phyloP scores from a whole-genome alignment of 2,113 vertebrate species.

The Polypterus senegalus region DNA sequence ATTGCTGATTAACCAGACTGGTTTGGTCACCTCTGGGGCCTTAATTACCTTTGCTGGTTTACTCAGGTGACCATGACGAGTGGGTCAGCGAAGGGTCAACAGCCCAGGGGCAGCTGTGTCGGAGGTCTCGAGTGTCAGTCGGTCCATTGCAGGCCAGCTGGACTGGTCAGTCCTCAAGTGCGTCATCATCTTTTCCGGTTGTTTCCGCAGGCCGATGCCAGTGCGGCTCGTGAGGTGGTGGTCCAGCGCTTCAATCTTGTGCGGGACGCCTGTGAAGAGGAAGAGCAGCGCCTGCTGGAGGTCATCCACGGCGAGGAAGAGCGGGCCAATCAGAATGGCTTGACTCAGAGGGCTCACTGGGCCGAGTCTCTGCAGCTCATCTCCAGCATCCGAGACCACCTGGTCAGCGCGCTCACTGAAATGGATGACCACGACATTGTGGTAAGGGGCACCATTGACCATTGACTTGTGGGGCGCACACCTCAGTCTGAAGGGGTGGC shows the following conservation, averaged over 20 bases:
- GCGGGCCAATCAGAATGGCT: slow-evolving; percentile 74
- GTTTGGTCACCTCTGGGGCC: too few relatives aligned
- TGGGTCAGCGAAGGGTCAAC: neutral
- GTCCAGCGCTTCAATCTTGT: slow-evolving; percentile 60
- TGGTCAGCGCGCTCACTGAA: slow-evolving; percentile 74
- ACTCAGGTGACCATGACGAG: too few relatives aligned
- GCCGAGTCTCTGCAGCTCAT: slow-evolving; percentile 58
- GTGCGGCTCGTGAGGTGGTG: slow-evolving; percentile 53
- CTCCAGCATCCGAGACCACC: slow-evolving; percentile 49
- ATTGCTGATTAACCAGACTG: too few relatives aligned
- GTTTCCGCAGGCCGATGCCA: slow-evolving; percentile 47
- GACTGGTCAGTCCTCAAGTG: neutral
- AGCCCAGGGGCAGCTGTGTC: rapidly evolving
- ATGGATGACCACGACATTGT: slow-evolving; percentile 58
- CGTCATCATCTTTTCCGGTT: neutral
- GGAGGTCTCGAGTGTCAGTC: neutral
- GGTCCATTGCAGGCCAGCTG: neutral
- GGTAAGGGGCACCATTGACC: slow-evolving; percentile 46
- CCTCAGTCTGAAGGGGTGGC: too few relatives aligned
- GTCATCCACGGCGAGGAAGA: slow-evolving; percentile 74
- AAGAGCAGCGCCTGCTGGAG: slow-evolving; percentile 79
- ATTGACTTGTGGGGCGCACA: neutral
- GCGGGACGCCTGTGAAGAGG: slow-evolving; percentile 63
- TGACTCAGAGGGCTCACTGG: slow-evolving; percentile 83
- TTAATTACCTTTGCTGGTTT: too few relatives aligned